These are phyloP conservation scores for Neosilurus hyrtlii DNA, from an alignment of 2,797 vertebrate genomes.

Conservation along the genomic window DNA sequence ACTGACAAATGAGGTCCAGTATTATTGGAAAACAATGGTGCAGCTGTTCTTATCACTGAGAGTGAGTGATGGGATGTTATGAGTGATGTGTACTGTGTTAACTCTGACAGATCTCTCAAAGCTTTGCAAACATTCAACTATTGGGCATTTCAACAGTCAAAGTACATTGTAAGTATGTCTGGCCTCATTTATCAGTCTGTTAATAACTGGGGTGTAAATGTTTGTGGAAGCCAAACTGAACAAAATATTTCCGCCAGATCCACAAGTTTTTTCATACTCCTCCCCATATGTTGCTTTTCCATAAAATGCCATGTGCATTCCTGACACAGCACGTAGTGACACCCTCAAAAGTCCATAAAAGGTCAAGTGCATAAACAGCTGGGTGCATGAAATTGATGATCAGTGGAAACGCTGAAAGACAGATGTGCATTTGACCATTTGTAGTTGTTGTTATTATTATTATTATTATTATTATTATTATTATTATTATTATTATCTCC, in stretches of 20 bases:
- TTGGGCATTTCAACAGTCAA: background rate
- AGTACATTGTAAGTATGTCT: background rate
- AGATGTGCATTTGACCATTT: background rate
- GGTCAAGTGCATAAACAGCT: background rate
- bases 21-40: background rate
- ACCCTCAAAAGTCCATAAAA: background rate
- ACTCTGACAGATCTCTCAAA: constrained; percentile 15
- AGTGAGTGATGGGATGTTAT: background rate
- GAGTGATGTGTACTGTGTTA: background rate
- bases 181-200: background rate
- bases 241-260: background rate
- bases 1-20: background rate
- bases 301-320: background rate
- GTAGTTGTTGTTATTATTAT: too few species aligned
- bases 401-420: background rate
- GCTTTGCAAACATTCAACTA: constrained; percentile 1
- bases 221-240: background rate
- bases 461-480: too few species aligned
- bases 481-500: too few species aligned
- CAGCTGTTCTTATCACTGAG: background rate
- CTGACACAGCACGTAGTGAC: background rate
- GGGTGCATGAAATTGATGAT: background rate
- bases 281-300: background rate
- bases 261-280: background rate
- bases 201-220: background rate